phyloP scores from a whole-genome alignment of 2,888 invertebrate genomes.

The Dynastes hyllus region DNA sequence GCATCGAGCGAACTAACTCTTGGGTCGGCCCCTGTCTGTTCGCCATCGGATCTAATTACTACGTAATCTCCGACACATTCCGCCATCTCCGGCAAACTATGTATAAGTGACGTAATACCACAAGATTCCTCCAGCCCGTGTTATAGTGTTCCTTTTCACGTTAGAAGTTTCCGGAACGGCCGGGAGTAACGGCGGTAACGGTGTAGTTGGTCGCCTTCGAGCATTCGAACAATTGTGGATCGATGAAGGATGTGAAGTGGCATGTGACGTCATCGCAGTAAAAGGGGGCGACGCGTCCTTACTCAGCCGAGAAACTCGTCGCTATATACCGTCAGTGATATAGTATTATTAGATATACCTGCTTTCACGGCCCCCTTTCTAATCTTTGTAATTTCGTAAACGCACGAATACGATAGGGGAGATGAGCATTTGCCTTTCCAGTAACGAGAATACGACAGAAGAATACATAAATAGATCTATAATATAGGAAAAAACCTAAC shows the following conservation, averaged over 20 bases:
- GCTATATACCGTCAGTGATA: conserved; percentile 53
- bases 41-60: conserved; percentile 48
- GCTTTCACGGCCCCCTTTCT: conserved; percentile 48
- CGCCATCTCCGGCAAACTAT: conserved; percentile 47
- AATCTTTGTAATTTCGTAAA: conserved; percentile 44
- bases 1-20: conserved; percentile 14
- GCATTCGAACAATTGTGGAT: conserved; percentile 58
- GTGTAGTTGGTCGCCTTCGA: conserved; percentile 48
- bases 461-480: conserved; percentile 25
- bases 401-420: conserved; percentile 28
- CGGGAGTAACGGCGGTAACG: conserved; percentile 40
- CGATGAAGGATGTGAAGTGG: conserved; percentile 57
- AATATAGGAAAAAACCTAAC: conserved; percentile 3
- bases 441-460: conserved; percentile 4
- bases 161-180: conserved; percentile 41
- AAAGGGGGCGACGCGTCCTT: conserved; percentile 54
- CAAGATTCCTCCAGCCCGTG: conserved; percentile 46
- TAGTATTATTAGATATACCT: conserved; percentile 57
- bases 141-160: conserved; percentile 40
- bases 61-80: conserved; percentile 51
- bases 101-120: conserved; percentile 52
- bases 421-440: conserved; percentile 22
- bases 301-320: conserved; percentile 48
- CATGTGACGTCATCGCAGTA: conserved; percentile 57
- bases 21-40: neutral